Percentiles rank a stretch among this genome's conserved stretches.
phyloP scores from a whole-genome alignment of 2,797 vertebrate species.

The Schizopygopsis pylzovi region DNA sequence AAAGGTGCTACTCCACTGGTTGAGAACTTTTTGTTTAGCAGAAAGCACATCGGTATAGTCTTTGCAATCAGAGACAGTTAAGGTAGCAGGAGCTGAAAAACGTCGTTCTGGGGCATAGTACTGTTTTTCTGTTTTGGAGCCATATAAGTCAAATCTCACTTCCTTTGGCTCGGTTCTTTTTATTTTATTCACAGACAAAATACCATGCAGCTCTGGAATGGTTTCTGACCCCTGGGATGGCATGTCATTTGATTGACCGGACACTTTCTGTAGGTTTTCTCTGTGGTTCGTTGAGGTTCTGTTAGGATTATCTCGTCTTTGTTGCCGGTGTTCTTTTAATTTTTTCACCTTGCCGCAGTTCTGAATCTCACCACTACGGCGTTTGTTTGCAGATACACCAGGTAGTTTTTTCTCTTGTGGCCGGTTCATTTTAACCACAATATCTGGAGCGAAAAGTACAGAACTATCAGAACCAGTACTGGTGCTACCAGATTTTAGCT shows the following conservation, averaged over 20 bases:
- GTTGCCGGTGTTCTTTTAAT: neutral
- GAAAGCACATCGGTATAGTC: conserved; percentile 12
- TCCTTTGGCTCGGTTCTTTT: neutral
- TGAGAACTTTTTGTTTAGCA: conserved; percentile 56
- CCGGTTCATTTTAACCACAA: conserved; percentile 18
- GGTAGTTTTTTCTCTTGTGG: neutral
- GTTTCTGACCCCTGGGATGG: neutral
- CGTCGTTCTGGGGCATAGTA: neutral
- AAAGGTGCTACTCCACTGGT: conserved; percentile 47
- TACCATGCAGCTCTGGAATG: neutral
- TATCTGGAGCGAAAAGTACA: conserved; percentile 46
- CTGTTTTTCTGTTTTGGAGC: neutral
- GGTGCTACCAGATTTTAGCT: neutral
- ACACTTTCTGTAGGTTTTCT: neutral
- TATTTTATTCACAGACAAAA: neutral
- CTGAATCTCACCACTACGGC: neutral
- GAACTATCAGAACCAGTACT: neutral
- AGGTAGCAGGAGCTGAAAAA: conserved; percentile 12
- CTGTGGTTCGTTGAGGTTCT: neutral
- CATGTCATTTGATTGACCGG: no score
- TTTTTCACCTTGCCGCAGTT: neutral
- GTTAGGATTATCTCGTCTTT: neutral
- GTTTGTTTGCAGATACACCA: neutral
- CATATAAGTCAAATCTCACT: conserved; percentile 45
- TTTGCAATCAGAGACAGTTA: neutral